Percentiles rank a stretch among this genome's conserved stretches.
These are phyloP conservation scores for Lagria hirta DNA, from an alignment of 2,888 invertebrate genomes.

Conservation along the genomic window DNA sequence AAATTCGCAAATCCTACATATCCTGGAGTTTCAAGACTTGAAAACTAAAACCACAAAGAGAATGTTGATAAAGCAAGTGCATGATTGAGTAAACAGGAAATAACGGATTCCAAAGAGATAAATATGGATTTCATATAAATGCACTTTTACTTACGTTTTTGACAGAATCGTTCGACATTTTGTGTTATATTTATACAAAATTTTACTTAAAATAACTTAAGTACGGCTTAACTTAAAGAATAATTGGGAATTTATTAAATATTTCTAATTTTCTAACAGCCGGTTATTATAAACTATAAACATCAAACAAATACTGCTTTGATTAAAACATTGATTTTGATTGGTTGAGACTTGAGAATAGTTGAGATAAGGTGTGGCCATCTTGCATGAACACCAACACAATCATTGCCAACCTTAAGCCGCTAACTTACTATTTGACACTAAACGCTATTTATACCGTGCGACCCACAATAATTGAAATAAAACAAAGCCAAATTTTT, in stretches of 20 bases:
- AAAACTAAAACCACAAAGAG: constrained; percentile 70
- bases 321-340: constrained; percentile 2
- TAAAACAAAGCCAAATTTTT: too few relatives aligned
- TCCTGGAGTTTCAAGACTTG: constrained; percentile 80
- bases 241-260: not conserved
- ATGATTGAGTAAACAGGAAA: constrained; percentile 5
- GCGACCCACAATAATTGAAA: too few relatives aligned
- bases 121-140: constrained; percentile 4
- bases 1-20: constrained; percentile 94
- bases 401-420: too few relatives aligned
- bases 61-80: constrained; percentile 21
- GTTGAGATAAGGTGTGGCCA: constrained; percentile 14
- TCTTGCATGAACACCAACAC: not conserved
- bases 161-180: constrained; percentile 63
- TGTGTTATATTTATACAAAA: not conserved
- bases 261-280: constrained; percentile 1
- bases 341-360: too few relatives aligned
- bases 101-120: constrained; percentile 3
- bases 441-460: too few relatives aligned
- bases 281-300: constrained; percentile 12
- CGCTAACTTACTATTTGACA: too few relatives aligned
- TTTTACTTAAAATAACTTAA: constrained; percentile 1
- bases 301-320: constrained; percentile 4
- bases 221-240: constrained; percentile 1
- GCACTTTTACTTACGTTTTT: constrained; percentile 59